A percentile compares a stretch with the other conserved stretches of the same genome.
Evolutionary conservation across 2,113 vertebrate genomes (phyloP).

Genomic region (Galbula dea): DNA sequence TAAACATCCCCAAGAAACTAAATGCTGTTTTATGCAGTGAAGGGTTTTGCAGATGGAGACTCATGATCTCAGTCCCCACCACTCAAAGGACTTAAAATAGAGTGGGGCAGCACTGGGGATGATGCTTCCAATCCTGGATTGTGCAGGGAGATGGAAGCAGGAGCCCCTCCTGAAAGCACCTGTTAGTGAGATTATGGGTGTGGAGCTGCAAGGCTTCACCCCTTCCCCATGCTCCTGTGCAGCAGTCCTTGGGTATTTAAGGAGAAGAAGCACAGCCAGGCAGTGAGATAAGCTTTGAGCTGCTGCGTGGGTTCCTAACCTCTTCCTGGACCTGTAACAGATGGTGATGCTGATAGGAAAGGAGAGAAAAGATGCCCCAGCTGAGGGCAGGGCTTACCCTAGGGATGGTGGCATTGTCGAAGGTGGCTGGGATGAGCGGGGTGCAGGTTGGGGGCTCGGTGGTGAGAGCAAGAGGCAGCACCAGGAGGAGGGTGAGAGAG

Average conservation of each 20-base stretch:
- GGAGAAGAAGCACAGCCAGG: not conserved
- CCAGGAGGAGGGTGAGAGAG: not conserved
- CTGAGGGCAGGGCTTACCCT: not conserved
- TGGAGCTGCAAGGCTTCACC: not conserved
- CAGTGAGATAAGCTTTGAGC: not conserved
- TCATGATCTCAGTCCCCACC: fast-evolving
- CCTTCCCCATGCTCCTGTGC: not conserved
- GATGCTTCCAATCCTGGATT: not conserved
- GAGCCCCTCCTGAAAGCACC: fast-evolving
- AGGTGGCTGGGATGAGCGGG: not conserved
- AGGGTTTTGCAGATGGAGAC: not conserved
- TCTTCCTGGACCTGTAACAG: fast-evolving
- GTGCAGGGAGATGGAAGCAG: not conserved
- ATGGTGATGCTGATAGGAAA: not conserved
- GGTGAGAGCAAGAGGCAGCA: not conserved
- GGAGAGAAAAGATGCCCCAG: not conserved
- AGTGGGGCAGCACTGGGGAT: fast-evolving
- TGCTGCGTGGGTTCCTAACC: fast-evolving
- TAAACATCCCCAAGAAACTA: not conserved
- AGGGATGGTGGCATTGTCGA: not conserved
- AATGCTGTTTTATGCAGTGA: not conserved
- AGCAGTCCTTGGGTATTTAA: not conserved
- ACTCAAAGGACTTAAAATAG: not conserved
- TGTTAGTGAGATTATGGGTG: fast-evolving
- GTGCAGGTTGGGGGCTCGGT: not conserved